Conservation (phyloP, 2,888 invertebrate genomes). For the Emesis russula region DNA sequence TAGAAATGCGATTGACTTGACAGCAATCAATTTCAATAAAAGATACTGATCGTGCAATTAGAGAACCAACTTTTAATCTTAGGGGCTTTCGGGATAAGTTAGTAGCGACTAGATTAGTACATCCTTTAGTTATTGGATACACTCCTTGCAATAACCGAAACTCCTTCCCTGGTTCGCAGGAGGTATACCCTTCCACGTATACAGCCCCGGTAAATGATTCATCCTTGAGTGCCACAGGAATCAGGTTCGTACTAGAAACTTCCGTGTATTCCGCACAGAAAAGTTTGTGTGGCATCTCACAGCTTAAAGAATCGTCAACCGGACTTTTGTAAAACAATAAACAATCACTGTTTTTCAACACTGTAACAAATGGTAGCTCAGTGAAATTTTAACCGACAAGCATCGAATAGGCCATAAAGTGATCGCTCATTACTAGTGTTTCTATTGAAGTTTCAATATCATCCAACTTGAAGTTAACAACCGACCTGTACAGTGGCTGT, state of each 20-base stretch:
- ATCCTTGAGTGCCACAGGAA: slow-evolving; percentile 5
- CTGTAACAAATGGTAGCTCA: slow-evolving; percentile 6
- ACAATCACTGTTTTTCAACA: slow-evolving; percentile 11
- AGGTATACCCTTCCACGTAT: slow-evolving; percentile 60
- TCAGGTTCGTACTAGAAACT: not conserved
- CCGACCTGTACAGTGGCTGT: slow-evolving; percentile 40
- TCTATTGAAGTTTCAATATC: not conserved
- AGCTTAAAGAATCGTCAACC: slow-evolving; percentile 18
- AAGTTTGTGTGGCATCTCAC: not conserved
- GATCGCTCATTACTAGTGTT: not conserved
- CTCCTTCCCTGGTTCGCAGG: slow-evolving; percentile 56
- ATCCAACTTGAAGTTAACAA: slow-evolving; percentile 42
- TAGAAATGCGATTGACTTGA: not conserved
- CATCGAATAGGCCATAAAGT: not conserved
- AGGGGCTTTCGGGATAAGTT: not conserved
- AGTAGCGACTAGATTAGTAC: slow-evolving; percentile 51
- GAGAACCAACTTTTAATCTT: not conserved
- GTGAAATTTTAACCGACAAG: slow-evolving; percentile 13
- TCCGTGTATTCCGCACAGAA: not conserved
- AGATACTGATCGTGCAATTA: not conserved
- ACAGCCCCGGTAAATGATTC: slow-evolving; percentile 63
- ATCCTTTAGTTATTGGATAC: slow-evolving; percentile 48
- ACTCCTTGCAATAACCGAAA: slow-evolving; percentile 62
- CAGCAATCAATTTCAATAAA: not conserved
- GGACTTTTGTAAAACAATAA: slow-evolving; percentile 71